Base-by-base conservation (phyloP, 1,140 invertebrate species). In the Planococcus citri region DNA sequence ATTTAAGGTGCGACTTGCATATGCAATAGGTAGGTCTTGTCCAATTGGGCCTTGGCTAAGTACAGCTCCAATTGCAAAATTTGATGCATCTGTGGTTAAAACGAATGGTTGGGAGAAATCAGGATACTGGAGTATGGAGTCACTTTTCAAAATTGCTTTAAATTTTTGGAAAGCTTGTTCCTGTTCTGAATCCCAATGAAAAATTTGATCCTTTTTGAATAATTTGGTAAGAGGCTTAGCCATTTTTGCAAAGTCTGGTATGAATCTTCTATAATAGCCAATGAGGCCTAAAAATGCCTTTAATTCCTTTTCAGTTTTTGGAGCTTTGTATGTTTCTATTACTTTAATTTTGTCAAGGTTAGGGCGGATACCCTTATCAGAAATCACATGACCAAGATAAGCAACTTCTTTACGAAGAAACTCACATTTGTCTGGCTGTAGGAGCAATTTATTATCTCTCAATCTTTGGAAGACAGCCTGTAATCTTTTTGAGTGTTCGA, bases 31-130 rank as follows among this genome's bases (percentile, higher is more conserved):
- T 37, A 60, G 57, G n/a, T 73, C 72, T 6, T 57, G 41, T 8
- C 71, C 72, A n/a, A n/a, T n/a, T n/a, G n/a, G n/a, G n/a, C n/a
- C n/a, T n/a, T n/a, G n/a, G n/a, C n/a, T n/a, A n/a, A 78, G 58
- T 9, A 77, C 69, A 0, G 74, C 75, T 1, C 75, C 76, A 68
- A 78, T 72, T 1, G 74, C 75, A 24, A 27, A 21, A 29, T 70
- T 38, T 14, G 33, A 68, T 1, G 71, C 81, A 17, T 83, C 82
- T 29, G 84, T 84, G 73, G 79, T 83, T 37, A 83, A 83, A 80
- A 82, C 84, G 77, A 79, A 78, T 71, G 38, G 64, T 75, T 77
- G 75, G 10, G 4, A 22, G 29, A 78, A 78, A 71, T 79, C 75
- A 0, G 76, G 78, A 51, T 77, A 77, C 73, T 74, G 72, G 21